Base-by-base conservation (phyloP, 2,888 invertebrate genomes). In the Eupithecia abbreviata region DNA sequence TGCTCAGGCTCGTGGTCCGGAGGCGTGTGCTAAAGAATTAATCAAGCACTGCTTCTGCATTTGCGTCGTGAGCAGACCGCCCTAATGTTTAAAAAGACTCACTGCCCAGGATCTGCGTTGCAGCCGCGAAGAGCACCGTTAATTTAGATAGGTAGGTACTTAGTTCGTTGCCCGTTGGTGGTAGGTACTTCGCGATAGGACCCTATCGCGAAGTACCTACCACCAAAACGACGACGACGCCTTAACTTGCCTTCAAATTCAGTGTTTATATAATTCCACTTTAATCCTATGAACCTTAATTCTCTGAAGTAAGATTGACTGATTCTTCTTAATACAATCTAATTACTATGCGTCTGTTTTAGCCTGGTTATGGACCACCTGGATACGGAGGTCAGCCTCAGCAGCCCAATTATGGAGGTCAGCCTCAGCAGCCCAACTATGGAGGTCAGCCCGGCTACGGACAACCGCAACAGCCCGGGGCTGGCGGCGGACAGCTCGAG, bases 401-500 rank as follows among this genome's bases (percentile, higher is more conserved):
- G 86, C 82, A 86, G 89, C 62, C 90, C 87, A 18, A 72, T 51
- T 80, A 77, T n/a, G 79, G 80, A 45, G 80, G 74, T 2, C 77
- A 73, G 51, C 72, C 43, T 45, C 47, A 30, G 30, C 30, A 30
- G 30, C 30, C 30, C 30, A 30, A 18, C 18, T 58, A 58, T 58
- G 58, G 58, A 58, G 30, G 30, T 18, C 58, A 58, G 58, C 58
- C 58, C n/a, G 58, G 65, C 41, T 65, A 65, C 13, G 65, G 65
- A 65, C 66, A 66, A 41, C 41, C 70, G 9, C 75, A 68, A 49
- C 77, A 41, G 80, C 69, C 82, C 49, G 78, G 30, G 1, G 30
- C 30, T 30, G 30, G 30, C 30, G 30, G 80, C 58, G n/a, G 84
- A 15, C 90, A 89, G 73, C 81, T 95, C n/a, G 95, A 95, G 84